Base-by-base conservation (phyloP, 2,888 invertebrate genomes). In the Blomia tropicalis region DNA sequence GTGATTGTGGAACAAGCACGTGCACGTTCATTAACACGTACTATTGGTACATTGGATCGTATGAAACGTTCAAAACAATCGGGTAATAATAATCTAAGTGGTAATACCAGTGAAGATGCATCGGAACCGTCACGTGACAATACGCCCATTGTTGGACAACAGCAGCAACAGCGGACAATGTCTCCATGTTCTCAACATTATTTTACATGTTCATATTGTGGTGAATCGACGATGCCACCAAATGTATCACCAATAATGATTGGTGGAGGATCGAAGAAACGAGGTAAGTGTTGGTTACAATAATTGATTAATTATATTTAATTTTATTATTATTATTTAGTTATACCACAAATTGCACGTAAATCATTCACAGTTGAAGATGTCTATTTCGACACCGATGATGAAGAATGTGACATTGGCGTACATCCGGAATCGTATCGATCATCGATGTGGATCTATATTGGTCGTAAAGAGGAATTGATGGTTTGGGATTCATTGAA, bases 341-440 rank as follows among this genome's bases (percentile, higher is more conserved):
- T 36, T 1, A 62, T 59, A 30, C 62, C 62, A 29, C 47, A 44
- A 27, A 19, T 62, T 14, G 41, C 43, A 25, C 44, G 51, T 1
- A 62, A 62, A 41, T 62, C 62, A 19, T 43, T 62, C 30, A 62
- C 62, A 43, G 58, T 62, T 36, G 62, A 62, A 19, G 62, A 62
- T 43, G 58, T 62, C 2, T 62, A 62, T 32, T 62, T 62, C 44
- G 58, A 58, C 36, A 43, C 31, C 4, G 62, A 63, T 23, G 65
- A 65, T 11, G 63, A 63, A 1, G 65, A 65, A 43, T 51, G 63
- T 14, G 65, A 65, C 41, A 63, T 62, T 73, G 85, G 84, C 32
- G 78, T 85, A 53, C 85, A 87, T 72, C 79, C 81, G 64, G 85
- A 84, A 64, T 82, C 84, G 68, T 86, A 84, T 71, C 79, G 80